These are phyloP conservation scores for Oceanodroma tethys DNA, from an alignment of 2,113 vertebrate species.

Conservation along the genomic window DNA sequence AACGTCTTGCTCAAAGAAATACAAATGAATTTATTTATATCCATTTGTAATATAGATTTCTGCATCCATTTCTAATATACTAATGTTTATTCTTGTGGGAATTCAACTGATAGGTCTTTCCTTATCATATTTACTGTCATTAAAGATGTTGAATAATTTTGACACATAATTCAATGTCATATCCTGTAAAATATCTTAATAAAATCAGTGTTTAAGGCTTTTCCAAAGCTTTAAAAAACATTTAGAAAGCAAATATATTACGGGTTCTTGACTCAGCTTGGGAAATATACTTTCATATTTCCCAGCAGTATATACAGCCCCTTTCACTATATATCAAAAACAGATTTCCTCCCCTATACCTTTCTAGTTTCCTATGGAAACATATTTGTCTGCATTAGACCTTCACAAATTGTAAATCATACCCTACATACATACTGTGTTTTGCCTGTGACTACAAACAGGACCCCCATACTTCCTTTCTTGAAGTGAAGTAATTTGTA, in stretches of 20 bases:
- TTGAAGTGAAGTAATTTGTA: not conserved
- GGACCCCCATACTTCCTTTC: not conserved
- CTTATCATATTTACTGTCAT: conserved; percentile 20
- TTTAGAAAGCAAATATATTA: not conserved
- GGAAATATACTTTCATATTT: not conserved
- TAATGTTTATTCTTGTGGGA: conserved; percentile 12
- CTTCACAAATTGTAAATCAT: not conserved
- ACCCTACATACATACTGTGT: not conserved
- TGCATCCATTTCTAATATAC: conserved; percentile 14
- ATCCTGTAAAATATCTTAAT: not conserved
- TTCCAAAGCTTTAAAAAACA: not conserved
- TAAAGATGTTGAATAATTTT: conserved; percentile 35
- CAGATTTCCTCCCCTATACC: not conserved
- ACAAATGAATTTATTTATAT: conserved; percentile 64
- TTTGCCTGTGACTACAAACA: not conserved
- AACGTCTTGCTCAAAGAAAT: conserved; percentile 67
- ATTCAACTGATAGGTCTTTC: conserved; percentile 11
- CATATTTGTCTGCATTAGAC: not conserved
- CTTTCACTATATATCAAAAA: not conserved
- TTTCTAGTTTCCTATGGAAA: not conserved
- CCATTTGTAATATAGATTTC: conserved; percentile 63
- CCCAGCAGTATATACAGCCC: not conserved
- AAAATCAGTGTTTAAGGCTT: not conserved
- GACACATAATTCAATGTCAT: not conserved
- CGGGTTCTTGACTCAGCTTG: not conserved